A percentile compares a stretch with the other conserved stretches of the same genome.
Conservation (phyloP, 2,797 vertebrate species). For the Argentina silus region DNA sequence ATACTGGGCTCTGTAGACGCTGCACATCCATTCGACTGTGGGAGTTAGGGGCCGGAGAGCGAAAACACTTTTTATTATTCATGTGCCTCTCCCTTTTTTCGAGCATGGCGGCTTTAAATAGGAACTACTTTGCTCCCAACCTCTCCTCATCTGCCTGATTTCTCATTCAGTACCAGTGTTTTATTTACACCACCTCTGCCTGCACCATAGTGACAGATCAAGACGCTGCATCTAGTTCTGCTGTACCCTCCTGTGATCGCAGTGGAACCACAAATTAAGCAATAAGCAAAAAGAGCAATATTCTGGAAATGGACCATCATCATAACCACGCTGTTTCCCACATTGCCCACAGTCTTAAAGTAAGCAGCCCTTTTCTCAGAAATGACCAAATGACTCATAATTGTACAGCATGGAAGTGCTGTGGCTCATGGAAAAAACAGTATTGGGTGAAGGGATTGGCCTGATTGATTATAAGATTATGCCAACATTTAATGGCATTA, state of each 20-base stretch:
- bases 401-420: background rate
- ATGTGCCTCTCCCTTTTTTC: conserved; percentile 44
- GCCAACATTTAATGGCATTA: conserved; percentile 13
- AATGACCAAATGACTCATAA: background rate
- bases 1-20: too few relatives aligned
- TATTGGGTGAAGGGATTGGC: background rate
- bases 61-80: conserved; percentile 63
- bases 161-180: background rate
- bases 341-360: background rate
- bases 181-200: background rate
- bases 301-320: too few relatives aligned
- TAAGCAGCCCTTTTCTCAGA: background rate
- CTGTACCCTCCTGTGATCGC: background rate
- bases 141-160: background rate
- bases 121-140: background rate
- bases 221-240: too few relatives aligned
- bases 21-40: background rate
- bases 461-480: background rate
- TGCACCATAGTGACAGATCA: background rate
- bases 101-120: conserved; percentile 37
- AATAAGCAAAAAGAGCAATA: too few relatives aligned
- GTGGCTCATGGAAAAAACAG: background rate
- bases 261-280: background rate
- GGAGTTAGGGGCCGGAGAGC: conserved; percentile 7
- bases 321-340: background rate